These are phyloP conservation scores for Eumerus sabulonum DNA, from an alignment of 2,888 invertebrate species.

Conservation along the genomic window DNA sequence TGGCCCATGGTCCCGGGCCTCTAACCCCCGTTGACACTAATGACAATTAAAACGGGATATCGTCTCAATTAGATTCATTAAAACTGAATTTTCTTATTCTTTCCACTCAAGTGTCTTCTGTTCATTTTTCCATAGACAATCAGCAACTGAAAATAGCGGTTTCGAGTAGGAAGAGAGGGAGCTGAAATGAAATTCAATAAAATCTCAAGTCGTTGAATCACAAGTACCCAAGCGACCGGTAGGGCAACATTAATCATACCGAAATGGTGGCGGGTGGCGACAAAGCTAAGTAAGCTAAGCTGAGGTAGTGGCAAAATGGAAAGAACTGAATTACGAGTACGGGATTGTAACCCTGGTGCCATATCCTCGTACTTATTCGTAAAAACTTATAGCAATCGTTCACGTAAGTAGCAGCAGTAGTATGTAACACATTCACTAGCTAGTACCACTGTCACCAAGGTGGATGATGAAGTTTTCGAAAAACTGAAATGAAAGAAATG, in stretches of 20 bases:
- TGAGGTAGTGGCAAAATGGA: conserved; percentile 35
- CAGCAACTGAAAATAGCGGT: too few species aligned
- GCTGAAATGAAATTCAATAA: too few species aligned
- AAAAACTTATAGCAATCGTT: conserved; percentile 46
- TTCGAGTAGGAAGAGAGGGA: too few species aligned
- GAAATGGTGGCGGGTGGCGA: conserved; percentile 16
- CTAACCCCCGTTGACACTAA: conserved; percentile 22
- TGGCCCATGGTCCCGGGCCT: conserved; percentile 32
- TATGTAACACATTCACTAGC: too few species aligned
- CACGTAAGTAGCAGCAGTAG: neutral
- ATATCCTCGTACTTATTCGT: conserved; percentile 31
- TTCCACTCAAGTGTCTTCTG: conserved; percentile 31
- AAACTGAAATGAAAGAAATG: conserved; percentile 30
- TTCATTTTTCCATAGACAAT: too few species aligned
- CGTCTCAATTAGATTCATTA: conserved; percentile 68
- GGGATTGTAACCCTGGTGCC: conserved; percentile 45
- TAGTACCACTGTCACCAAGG: conserved; percentile 25
- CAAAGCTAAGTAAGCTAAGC: conserved; percentile 50
- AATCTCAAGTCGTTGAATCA: too few species aligned
- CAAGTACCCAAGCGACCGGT: conserved; percentile 3
- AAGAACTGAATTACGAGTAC: conserved; percentile 49
- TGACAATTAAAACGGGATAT: conserved; percentile 68
- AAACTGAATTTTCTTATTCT: conserved; percentile 66
- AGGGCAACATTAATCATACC: conserved; percentile 52
- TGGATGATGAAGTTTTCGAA: conserved; percentile 44